Evolutionary conservation across 1,140 invertebrate species (phyloP), one percentile per base, ranked within the genome.

Genomic region (Cotesia typhae): DNA sequence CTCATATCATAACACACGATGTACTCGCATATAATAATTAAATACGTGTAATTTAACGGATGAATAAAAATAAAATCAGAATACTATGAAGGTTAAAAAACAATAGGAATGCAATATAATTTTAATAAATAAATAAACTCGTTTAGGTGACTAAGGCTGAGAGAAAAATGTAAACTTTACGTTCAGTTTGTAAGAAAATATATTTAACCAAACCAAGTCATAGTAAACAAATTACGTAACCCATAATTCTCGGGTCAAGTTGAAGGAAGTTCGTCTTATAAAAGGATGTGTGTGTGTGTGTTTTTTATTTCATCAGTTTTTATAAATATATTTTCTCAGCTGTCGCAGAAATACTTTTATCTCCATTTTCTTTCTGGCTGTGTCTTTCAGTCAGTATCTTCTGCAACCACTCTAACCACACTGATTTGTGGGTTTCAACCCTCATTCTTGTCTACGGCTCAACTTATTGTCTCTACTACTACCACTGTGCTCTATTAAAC

Each of bases 151-250:
- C 28, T 28, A 28, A 28, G 28, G 28, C 28, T 28, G 28, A 28
- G 28, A 28, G 28, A 2, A 28, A 28, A 28, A 28, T 28, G 28
- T 28, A 28, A 28, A 28, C 28, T 28, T 28, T 28, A 28, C 28
- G 28, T 28, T 28, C 28, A 28, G 28, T 28, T 28, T 28, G 28
- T 28, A 28, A 28, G 28, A 28, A 28, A 28, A 28, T 28, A 28
- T 28, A 28, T 28, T 28, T 28, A 28, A 10, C 37, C 36, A 12
- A 61, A 7, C 4, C 20, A 28, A 28, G 7, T 52, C 4, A 65
- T 17, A 64, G 70, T 71, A 61, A 71, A 71, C 70, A 71, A 71
- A 47, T 71, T 57, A 71, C 68, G 36, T 52, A 37, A 70, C 51
- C 65, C 60, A 14, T 71, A 28, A 71, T 71, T 71, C 41, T 38